Conservation (phyloP, 1,140 invertebrate genomes). For the Elysia chlorotica region DNA sequence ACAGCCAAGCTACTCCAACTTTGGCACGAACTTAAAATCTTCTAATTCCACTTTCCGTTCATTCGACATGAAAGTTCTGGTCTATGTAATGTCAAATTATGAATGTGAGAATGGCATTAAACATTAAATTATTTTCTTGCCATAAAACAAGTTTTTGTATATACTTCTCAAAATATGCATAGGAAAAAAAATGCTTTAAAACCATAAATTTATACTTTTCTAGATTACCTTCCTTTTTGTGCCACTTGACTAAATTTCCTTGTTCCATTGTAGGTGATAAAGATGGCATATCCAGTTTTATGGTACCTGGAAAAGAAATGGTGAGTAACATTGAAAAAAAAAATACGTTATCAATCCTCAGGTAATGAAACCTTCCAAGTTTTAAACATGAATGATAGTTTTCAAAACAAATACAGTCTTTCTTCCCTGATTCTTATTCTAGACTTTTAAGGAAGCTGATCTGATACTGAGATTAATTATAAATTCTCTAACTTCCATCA, state of each 20-base stretch:
- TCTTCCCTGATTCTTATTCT: too few species aligned
- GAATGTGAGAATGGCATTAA: neutral
- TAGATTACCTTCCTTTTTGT: conserved; percentile 68
- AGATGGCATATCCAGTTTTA: conserved; percentile 67
- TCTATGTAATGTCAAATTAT: neutral
- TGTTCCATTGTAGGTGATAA: conserved; percentile 71
- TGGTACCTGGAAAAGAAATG: conserved; percentile 41
- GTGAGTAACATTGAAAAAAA: neutral
- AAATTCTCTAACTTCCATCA: too few species aligned
- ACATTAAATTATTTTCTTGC: neutral
- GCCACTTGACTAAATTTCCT: conserved; percentile 70
- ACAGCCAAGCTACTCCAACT: too few species aligned
- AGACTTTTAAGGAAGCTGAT: too few species aligned
- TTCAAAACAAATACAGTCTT: too few species aligned
- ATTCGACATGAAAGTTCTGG: neutral
- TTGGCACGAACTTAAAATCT: too few species aligned
- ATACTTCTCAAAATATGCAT: neutral
- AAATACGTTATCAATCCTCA: neutral
- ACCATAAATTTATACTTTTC: neutral
- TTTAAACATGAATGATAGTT: too few species aligned
- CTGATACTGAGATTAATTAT: too few species aligned
- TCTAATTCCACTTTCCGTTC: too few species aligned
- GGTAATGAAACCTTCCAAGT: too few species aligned
- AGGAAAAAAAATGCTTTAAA: neutral
- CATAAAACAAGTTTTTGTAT: neutral